These are phyloP conservation scores for Theristicus caerulescens DNA, from an alignment of 2,113 vertebrate species.

Conservation along the genomic window DNA sequence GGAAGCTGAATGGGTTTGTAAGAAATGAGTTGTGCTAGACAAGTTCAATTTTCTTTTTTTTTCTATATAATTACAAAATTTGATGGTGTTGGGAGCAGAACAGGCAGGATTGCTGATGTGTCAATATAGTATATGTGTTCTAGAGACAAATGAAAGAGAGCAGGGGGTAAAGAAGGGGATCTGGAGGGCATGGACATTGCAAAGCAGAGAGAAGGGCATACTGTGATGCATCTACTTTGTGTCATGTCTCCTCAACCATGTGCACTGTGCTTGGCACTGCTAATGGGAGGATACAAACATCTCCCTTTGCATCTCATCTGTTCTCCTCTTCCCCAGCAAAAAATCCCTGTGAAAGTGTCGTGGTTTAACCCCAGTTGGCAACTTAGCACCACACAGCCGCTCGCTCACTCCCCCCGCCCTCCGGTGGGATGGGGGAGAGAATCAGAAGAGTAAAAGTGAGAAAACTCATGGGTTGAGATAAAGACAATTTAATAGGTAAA, in stretches of 20 bases:
- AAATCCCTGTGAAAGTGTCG: neutral
- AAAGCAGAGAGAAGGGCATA: neutral
- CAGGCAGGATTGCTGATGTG: neutral
- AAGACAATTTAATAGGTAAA: no score
- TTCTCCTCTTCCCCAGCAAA: neutral
- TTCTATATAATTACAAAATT: neutral
- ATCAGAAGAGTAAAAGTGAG: no score
- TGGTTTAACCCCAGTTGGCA: no score
- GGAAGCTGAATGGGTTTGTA: neutral
- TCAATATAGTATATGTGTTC: neutral
- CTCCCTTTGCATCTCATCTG: neutral
- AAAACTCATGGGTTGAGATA: no score
- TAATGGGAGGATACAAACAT: neutral
- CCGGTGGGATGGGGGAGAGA: no score
- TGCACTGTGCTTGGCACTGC: neutral
- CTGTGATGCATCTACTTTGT: neutral
- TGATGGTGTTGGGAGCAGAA: neutral
- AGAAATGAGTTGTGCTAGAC: neutral
- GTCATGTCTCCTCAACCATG: neutral
- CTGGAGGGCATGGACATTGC: neutral
- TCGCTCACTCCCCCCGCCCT: no score
- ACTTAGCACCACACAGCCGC: no score
- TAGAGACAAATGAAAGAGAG: neutral
- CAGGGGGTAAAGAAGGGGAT: accelerated
- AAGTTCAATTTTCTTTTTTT: neutral